phyloP scores from a whole-genome alignment of 2,113 vertebrate species.

The Fregata magnificens region DNA sequence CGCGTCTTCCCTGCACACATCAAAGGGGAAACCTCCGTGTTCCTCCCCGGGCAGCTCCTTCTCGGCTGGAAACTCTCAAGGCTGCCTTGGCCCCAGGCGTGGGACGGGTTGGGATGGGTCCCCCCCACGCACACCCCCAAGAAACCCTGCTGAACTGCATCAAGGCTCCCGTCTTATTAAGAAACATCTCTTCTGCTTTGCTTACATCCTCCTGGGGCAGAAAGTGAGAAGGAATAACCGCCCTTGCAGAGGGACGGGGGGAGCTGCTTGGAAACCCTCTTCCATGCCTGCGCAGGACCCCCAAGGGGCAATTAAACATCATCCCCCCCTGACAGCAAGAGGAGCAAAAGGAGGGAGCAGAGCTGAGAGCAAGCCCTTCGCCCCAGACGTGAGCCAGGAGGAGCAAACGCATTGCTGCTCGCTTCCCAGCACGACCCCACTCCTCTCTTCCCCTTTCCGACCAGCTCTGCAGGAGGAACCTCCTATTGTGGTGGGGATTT shows the following conservation, averaged over 20 bases:
- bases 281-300: background rate
- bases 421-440: background rate
- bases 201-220: background rate
- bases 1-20: background rate
- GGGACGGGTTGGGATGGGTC: background rate
- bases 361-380: background rate
- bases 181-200: background rate
- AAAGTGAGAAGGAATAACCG: background rate
- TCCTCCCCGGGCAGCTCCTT: background rate
- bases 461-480: background rate
- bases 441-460: background rate
- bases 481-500: background rate
- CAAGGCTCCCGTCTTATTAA: background rate
- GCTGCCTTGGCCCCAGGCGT: constrained; percentile 2
- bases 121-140: background rate
- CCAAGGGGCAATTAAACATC: background rate
- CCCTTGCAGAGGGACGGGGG: background rate
- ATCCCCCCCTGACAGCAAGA: background rate
- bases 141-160: background rate
- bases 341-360: background rate
- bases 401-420: fast-evolving
- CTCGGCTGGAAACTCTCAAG: background rate
- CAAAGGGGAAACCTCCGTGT: constrained; percentile 8
- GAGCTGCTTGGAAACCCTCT: background rate
- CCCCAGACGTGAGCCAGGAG: background rate